Percentiles rank a stretch among this genome's conserved stretches.
phyloP scores from a whole-genome alignment of 2,888 invertebrate species.

The Caenorhabditis virilis region DNA sequence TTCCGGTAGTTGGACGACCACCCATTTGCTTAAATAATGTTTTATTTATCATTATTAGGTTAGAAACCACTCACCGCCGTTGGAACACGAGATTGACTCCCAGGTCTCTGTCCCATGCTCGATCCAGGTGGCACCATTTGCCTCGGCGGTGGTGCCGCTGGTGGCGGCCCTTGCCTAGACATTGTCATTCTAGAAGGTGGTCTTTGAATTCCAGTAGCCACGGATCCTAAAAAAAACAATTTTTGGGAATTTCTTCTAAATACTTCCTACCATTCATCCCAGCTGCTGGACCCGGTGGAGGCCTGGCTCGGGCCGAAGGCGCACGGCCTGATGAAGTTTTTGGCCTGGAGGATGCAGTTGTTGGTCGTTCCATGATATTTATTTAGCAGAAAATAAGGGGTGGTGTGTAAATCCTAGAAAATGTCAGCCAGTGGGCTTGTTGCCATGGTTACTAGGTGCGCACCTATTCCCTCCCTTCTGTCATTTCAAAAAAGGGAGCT shows the following conservation, averaged over 20 bases:
- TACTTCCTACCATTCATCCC: constrained; percentile 7
- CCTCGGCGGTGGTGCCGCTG: constrained; percentile 11
- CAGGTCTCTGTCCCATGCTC: too few relatives aligned
- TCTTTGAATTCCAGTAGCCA: constrained; percentile 6
- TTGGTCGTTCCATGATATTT: constrained; percentile 59
- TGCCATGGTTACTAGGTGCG: constrained; percentile 8
- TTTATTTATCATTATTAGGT: too few relatives aligned
- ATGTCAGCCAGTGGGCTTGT: constrained; percentile 4
- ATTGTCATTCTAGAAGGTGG: constrained; percentile 27
- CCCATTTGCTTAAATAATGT: too few relatives aligned
- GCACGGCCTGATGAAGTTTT: constrained; percentile 51
- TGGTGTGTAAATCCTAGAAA: too few relatives aligned
- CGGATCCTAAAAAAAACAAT: constrained; percentile 8
- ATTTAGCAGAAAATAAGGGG: too few relatives aligned
- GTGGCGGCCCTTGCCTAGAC: constrained; percentile 11
- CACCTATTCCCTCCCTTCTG: background rate
- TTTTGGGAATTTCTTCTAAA: background rate
- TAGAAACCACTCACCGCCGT: too few relatives aligned
- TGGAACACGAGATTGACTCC: too few relatives aligned
- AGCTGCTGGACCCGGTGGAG: constrained; percentile 21
- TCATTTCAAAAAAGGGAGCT: too few relatives aligned
- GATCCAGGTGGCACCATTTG: background rate
- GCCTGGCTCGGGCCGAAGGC: constrained; percentile 25
- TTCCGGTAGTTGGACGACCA: constrained; percentile 40
- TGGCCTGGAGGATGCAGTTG: constrained; percentile 47